Percentiles rank a stretch among this genome's conserved stretches.
Evolutionary conservation across 2,797 vertebrate genomes (phyloP).

Genomic region (Lates japonicus): DNA sequence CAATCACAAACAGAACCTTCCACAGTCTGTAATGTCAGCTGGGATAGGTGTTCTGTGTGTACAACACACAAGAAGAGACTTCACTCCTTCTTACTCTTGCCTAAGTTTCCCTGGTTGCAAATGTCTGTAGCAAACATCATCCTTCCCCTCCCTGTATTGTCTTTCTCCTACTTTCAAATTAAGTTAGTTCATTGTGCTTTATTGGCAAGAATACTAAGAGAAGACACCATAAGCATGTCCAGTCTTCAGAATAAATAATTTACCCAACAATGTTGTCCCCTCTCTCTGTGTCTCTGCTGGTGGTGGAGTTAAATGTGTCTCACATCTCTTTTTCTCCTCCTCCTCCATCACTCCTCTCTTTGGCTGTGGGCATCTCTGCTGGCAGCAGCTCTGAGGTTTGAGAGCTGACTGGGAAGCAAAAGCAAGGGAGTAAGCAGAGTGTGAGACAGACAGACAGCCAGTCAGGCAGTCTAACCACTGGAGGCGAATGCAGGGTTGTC

Average conservation of each 20-base stretch:
- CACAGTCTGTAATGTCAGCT: too few species aligned
- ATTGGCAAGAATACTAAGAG: neutral
- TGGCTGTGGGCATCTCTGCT: slow-evolving; percentile 52
- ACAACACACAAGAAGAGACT: slow-evolving; percentile 13
- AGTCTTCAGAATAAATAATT: slow-evolving; percentile 26
- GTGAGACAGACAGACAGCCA: slow-evolving; percentile 63
- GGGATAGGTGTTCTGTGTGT: too few species aligned
- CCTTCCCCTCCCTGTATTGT: slow-evolving; percentile 28
- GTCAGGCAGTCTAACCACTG: slow-evolving; percentile 59
- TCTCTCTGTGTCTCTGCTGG: slow-evolving; percentile 8
- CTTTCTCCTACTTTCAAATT: slow-evolving; percentile 5
- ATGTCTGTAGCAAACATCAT: slow-evolving; percentile 47
- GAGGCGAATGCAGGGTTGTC: slow-evolving; percentile 47
- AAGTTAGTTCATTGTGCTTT: slow-evolving; percentile 7
- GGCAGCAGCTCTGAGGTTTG: slow-evolving; percentile 64
- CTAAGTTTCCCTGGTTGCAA: slow-evolving; percentile 43
- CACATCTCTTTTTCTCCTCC: slow-evolving; percentile 1
- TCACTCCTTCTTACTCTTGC: slow-evolving; percentile 37
- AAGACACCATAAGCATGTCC: slow-evolving; percentile 19
- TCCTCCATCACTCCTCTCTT: neutral
- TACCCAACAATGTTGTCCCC: slow-evolving; percentile 16
- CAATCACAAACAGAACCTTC: too few species aligned
- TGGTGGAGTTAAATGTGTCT: slow-evolving; percentile 36
- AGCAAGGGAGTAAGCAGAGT: slow-evolving; percentile 75
- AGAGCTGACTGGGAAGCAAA: slow-evolving; percentile 63